phyloP scores from a whole-genome alignment of 1,140 invertebrate genomes.

The Harpegnathos saltator region DNA sequence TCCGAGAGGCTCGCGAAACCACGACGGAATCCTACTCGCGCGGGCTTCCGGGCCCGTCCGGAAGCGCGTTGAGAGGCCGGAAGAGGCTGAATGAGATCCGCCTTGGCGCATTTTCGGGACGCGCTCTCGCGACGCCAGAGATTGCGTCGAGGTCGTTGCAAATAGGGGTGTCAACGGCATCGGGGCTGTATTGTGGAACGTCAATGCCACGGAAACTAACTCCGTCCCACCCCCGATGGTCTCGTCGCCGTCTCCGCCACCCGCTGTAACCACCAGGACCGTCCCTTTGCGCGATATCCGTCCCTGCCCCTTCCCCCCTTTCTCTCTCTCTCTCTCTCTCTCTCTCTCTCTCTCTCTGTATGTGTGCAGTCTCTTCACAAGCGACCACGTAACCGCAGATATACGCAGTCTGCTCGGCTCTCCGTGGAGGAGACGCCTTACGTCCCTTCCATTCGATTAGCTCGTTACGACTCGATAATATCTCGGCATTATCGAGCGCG shows the following conservation, averaged over 20 bases:
- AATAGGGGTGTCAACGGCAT: constrained; percentile 83
- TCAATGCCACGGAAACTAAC: constrained; percentile 82
- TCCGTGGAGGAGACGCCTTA: constrained; percentile 66
- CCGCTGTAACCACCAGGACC: constrained; percentile 57
- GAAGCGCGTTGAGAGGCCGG: constrained; percentile 68
- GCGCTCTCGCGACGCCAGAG: constrained; percentile 69
- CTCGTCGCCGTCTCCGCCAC: constrained; percentile 56
- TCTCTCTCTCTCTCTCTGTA: too few relatives aligned
- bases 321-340: too few relatives aligned
- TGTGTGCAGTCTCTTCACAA: constrained; percentile 14
- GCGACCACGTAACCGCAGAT: constrained; percentile 67
- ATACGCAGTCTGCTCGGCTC: constrained; percentile 68
- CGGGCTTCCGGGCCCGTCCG: constrained; percentile 42
- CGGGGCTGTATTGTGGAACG: constrained; percentile 80
- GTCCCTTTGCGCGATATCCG: constrained; percentile 52
- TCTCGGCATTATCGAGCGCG: neutral
- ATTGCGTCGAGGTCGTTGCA: constrained; percentile 73
- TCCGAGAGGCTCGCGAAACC: neutral
- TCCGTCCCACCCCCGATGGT: constrained; percentile 69
- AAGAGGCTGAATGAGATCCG: constrained; percentile 80
- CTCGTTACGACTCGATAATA: constrained; percentile 33
- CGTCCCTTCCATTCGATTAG: constrained; percentile 75
- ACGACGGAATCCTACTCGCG: neutral
- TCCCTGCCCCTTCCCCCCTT: too few relatives aligned
- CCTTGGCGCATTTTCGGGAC: constrained; percentile 71